phyloP scores from a whole-genome alignment of 2,113 vertebrate species.

The Oenanthe oenanthe region DNA sequence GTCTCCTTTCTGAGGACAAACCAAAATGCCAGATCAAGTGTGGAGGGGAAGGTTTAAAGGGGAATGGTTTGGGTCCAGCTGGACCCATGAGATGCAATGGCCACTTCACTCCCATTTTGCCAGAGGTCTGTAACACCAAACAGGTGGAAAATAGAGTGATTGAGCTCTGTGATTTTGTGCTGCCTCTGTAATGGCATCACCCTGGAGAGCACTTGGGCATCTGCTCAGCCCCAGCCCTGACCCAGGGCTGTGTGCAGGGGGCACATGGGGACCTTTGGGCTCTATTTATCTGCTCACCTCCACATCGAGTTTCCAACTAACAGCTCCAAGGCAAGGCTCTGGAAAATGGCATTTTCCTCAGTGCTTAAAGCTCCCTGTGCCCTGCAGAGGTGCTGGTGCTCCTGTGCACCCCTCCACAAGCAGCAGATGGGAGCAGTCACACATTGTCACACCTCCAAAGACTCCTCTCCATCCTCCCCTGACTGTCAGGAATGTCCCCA shows the following conservation, averaged over 20 bases:
- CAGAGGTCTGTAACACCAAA: not conserved
- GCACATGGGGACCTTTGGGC: not conserved
- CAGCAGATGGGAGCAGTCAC: not conserved
- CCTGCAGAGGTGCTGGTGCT: not conserved
- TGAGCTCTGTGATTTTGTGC: not conserved
- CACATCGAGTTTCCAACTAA: not conserved
- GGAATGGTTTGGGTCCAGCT: not conserved
- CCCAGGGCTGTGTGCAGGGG: not conserved
- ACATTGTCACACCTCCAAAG: not conserved
- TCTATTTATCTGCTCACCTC: not conserved
- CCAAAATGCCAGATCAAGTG: not conserved
- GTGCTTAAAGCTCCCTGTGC: not conserved
- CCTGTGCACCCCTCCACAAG: not conserved
- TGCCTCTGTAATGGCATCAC: not conserved
- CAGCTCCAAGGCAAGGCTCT: not conserved
- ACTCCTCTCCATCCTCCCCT: not conserved
- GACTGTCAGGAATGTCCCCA: not conserved
- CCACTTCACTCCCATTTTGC: not conserved
- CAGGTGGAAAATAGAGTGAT: not conserved
- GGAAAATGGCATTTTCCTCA: not conserved
- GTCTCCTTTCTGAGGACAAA: not conserved
- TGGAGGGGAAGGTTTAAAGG: not conserved
- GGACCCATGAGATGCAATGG: not conserved
- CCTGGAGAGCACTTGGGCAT: not conserved
- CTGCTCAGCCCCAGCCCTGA: not conserved